Evolutionary conservation across 2,797 vertebrate genomes (phyloP).

Genomic region (Trichosurus vulpecula): DNA sequence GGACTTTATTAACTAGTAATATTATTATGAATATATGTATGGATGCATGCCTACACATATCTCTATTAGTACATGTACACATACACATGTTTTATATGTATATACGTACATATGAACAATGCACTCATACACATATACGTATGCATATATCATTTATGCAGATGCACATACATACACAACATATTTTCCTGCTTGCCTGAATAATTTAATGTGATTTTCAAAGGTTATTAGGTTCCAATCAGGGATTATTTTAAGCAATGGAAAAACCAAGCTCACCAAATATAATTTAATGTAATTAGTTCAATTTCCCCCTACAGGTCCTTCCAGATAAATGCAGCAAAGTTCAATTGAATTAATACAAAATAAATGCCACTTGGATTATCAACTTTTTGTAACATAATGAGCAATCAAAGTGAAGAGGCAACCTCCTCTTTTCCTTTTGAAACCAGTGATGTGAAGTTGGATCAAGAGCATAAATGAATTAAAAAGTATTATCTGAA

Average conservation of each 20-base stretch:
- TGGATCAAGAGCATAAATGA: background rate
- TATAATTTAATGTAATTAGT: slow-evolving; percentile 64
- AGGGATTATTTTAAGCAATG: slow-evolving; percentile 55
- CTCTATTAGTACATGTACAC: background rate
- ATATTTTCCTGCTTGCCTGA: slow-evolving; percentile 42
- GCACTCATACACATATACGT: background rate
- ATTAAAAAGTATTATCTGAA: slow-evolving; percentile 19
- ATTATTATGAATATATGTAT: slow-evolving; percentile 7
- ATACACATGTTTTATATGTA: background rate
- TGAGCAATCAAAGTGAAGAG: background rate
- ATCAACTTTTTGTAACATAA: slow-evolving; percentile 34
- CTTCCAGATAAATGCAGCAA: slow-evolving; percentile 54
- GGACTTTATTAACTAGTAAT: slow-evolving; percentile 51
- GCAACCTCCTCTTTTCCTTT: background rate
- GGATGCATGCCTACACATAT: background rate
- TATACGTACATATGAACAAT: background rate
- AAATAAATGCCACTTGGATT: slow-evolving; percentile 13
- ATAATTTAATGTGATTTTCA: slow-evolving; percentile 54
- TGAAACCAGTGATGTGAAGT: background rate
- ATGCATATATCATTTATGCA: background rate
- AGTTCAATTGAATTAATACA: slow-evolving; percentile 45
- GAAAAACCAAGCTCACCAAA: slow-evolving; percentile 16
- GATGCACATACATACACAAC: background rate
- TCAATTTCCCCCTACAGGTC: background rate
- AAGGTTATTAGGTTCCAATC: slow-evolving; percentile 29